Evolutionary conservation across 1,140 invertebrate genomes (phyloP).

Genomic region (Colletes gigas): DNA sequence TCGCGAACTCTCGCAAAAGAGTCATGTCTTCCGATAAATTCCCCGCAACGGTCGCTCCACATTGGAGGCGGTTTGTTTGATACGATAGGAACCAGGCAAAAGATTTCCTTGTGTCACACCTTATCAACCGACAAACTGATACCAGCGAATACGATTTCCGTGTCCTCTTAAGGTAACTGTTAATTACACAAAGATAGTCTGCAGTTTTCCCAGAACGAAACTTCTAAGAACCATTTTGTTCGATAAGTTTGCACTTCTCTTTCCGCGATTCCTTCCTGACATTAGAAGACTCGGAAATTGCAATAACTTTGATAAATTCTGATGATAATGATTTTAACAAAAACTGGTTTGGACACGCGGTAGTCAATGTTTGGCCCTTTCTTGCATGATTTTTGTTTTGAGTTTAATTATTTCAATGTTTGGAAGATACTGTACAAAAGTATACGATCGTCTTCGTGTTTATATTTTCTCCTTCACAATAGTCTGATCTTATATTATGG

Average conservation of each 20-base stretch:
- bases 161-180: background rate
- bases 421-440: too few relatives aligned
- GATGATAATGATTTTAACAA: too few relatives aligned
- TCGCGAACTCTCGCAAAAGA: slow-evolving; percentile 11
- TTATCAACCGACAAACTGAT: background rate
- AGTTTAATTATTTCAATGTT: too few relatives aligned
- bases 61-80: slow-evolving; percentile 19
- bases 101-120: background rate
- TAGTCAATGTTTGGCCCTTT: too few relatives aligned
- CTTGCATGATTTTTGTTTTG: too few relatives aligned
- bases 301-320: background rate
- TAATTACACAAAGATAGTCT: background rate
- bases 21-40: slow-evolving; percentile 39
- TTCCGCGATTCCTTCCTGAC: background rate
- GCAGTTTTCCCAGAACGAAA: background rate
- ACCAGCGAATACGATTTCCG: background rate
- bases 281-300: background rate
- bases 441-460: too few relatives aligned
- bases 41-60: slow-evolving; percentile 23
- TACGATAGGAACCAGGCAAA: background rate
- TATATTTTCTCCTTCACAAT: too few relatives aligned
- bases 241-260: background rate
- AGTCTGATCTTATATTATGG: too few relatives aligned
- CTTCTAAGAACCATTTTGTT: background rate
- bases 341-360: background rate